Percentiles rank a stretch among this genome's conserved stretches.
Evolutionary conservation across 2,797 vertebrate genomes (phyloP).

Genomic region (Syncerus caffer): DNA sequence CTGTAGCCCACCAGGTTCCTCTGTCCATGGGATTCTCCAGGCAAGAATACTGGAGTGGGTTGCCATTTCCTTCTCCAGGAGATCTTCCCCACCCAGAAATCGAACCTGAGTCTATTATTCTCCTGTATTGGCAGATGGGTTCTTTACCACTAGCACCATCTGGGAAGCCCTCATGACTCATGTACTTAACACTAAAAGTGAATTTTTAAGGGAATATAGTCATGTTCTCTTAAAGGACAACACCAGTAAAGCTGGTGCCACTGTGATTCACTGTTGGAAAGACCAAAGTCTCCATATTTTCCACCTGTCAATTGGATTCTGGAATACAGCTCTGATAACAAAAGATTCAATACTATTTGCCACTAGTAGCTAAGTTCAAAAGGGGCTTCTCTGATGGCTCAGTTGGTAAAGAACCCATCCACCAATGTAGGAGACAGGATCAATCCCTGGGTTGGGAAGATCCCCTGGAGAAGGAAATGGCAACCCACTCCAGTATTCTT

Average conservation of each 20-base stretch:
- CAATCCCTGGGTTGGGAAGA: no score
- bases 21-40: neutral
- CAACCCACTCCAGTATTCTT: neutral
- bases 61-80: neutral
- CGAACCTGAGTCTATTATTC: neutral
- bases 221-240: neutral
- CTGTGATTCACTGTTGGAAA: neutral
- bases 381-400: neutral
- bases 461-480: neutral
- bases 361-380: neutral
- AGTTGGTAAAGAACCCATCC: neutral
- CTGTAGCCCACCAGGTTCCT: neutral
- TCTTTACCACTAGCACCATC: neutral
- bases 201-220: neutral
- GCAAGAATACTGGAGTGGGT: neutral
- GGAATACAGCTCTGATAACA: neutral
- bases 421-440: neutral
- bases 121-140: neutral
- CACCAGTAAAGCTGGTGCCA: neutral
- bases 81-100: neutral
- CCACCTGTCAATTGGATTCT: neutral
- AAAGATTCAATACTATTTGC: neutral
- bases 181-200: neutral
- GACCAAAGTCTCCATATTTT: neutral
- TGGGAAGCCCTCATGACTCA: neutral